Evolutionary conservation across 2,888 invertebrate species (phyloP).

Genomic region (Agrochola lychnidis): DNA sequence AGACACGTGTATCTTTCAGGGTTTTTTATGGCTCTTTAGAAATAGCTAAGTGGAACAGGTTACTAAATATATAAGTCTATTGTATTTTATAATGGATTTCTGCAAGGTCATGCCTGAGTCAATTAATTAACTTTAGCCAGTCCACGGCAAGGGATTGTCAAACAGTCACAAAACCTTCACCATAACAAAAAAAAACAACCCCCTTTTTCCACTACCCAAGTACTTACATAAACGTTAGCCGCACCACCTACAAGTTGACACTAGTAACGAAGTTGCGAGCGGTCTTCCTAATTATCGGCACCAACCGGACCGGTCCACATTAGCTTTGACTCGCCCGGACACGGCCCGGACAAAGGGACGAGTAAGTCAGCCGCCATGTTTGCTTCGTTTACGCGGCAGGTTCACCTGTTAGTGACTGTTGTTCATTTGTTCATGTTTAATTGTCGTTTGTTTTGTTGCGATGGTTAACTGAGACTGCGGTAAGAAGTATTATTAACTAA

Average conservation of each 20-base stretch:
- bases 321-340: conserved; percentile 64
- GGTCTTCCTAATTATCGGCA: conserved; percentile 70
- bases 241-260: conserved; percentile 41
- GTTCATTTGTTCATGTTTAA: conserved; percentile 57
- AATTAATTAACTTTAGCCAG: too few relatives aligned
- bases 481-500: background rate
- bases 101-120: too few relatives aligned
- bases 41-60: too few relatives aligned
- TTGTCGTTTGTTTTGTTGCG: conserved; percentile 31
- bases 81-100: too few relatives aligned
- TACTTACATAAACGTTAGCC: background rate
- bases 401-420: conserved; percentile 45
- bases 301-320: conserved; percentile 60
- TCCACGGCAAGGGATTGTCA: background rate
- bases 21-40: too few relatives aligned
- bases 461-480: background rate
- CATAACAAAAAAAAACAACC: background rate
- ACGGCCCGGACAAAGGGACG: conserved; percentile 54
- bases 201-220: background rate
- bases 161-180: background rate
- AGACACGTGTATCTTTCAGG: too few relatives aligned
- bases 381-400: conserved; percentile 49
- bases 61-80: too few relatives aligned
- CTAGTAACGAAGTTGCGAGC: conserved; percentile 55
- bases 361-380: conserved; percentile 46